These are phyloP conservation scores for Acanthaster planci DNA, from an alignment of 35 echinoderm and acorn worm species.

Conservation along the genomic window DNA sequence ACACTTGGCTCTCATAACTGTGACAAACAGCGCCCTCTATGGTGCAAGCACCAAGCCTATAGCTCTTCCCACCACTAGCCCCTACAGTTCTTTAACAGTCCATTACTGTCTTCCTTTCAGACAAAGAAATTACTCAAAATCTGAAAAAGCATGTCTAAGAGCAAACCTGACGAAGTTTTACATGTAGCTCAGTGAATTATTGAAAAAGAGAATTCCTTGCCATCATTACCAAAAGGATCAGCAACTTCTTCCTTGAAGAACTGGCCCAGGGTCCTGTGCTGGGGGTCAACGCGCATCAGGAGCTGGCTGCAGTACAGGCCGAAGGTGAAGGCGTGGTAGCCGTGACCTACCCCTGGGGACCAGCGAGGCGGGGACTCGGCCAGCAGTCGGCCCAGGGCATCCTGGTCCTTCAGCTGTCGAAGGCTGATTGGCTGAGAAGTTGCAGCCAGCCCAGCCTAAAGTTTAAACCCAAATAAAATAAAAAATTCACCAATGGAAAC, in stretches of 20 bases:
- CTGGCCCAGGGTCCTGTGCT: conserved; percentile 68
- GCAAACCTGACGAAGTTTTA: too few relatives aligned
- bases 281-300: conserved; percentile 60
- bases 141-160: too few relatives aligned
- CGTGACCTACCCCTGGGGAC: conserved; percentile 67
- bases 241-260: conserved; percentile 80
- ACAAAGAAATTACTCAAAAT: too few relatives aligned
- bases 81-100: too few relatives aligned
- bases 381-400: conserved; percentile 17
- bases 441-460: conserved; percentile 40
- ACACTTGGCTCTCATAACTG: too few relatives aligned
- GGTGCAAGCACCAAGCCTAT: too few relatives aligned
- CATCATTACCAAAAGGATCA: conserved; percentile 82
- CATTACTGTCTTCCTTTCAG: too few relatives aligned
- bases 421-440: conserved; percentile 6
- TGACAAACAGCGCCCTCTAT: too few relatives aligned
- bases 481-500: too few relatives aligned
- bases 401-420: conserved; percentile 23
- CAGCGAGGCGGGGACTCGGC: conserved; percentile 42
- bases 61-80: too few relatives aligned
- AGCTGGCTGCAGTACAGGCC: conserved; percentile 53
- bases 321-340: conserved; percentile 74
- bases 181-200: too few relatives aligned
- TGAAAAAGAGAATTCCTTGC: conserved; percentile 34
- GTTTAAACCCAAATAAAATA: too few relatives aligned